Evolutionary conservation across 2,113 vertebrate species (phyloP).

Genomic region (Argyrosomus japonicus): DNA sequence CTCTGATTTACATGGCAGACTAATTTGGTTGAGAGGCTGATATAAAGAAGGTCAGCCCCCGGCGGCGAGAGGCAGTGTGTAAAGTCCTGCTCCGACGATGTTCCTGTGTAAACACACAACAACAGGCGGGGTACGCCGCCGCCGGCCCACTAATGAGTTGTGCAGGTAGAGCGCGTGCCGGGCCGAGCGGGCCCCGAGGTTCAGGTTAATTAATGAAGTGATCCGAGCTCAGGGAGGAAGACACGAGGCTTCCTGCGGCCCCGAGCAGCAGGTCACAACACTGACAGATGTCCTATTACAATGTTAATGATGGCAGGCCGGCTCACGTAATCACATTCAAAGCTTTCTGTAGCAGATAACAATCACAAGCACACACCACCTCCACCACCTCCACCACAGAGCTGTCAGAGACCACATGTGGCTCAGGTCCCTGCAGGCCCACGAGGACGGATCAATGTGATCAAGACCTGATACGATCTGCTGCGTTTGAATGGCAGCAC

Average conservation of each 20-base stretch:
- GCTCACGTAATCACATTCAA: slow-evolving; percentile 82
- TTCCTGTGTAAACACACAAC: slow-evolving; percentile 51
- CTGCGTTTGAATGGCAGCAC: slow-evolving; percentile 44
- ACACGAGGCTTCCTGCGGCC: slow-evolving; percentile 68
- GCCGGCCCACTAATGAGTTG: slow-evolving; percentile 56
- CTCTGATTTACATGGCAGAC: slow-evolving; percentile 72
- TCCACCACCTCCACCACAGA: not conserved
- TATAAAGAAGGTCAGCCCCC: slow-evolving; percentile 54
- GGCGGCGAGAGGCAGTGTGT: slow-evolving; percentile 24
- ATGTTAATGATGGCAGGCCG: slow-evolving; percentile 81
- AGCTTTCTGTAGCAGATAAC: slow-evolving; percentile 77
- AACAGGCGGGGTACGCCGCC: slow-evolving; percentile 38
- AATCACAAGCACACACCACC: slow-evolving; percentile 71
- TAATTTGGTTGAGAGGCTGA: slow-evolving; percentile 61
- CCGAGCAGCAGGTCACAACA: slow-evolving; percentile 81
- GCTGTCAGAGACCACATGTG: no score
- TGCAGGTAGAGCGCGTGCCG: slow-evolving; percentile 49
- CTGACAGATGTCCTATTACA: slow-evolving; percentile 85
- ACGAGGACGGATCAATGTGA: slow-evolving; percentile 48
- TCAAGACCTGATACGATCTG: slow-evolving; percentile 68
- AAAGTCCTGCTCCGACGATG: slow-evolving; percentile 35
- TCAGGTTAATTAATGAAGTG: slow-evolving; percentile 88
- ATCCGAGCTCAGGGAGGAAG: slow-evolving; percentile 72
- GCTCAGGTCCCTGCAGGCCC: slow-evolving; percentile 7
- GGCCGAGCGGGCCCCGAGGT: slow-evolving; percentile 41